Percentiles rank a stretch among this genome's conserved stretches.
These are phyloP conservation scores for Pterocles burchelli DNA, from an alignment of 2,113 vertebrate species.

Conservation along the genomic window DNA sequence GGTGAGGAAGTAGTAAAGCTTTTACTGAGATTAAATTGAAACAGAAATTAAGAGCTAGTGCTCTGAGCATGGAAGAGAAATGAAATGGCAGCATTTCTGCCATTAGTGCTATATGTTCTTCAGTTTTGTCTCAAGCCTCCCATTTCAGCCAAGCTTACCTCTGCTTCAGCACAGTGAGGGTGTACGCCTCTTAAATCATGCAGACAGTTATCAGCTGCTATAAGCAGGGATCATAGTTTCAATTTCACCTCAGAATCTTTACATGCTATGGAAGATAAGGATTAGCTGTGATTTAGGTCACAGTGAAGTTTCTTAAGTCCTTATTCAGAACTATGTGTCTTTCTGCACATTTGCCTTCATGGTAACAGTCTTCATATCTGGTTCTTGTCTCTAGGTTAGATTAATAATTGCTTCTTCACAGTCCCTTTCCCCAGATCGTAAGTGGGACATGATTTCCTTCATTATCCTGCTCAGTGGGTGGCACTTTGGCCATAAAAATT, in stretches of 20 bases:
- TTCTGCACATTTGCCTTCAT: background rate
- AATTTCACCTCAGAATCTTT: background rate
- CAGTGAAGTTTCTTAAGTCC: background rate
- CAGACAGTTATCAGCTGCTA: background rate
- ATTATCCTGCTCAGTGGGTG: constrained; percentile 64
- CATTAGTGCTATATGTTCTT: background rate
- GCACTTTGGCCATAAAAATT: constrained; percentile 32
- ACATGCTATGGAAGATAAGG: background rate
- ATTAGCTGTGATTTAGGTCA: background rate
- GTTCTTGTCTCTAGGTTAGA: constrained; percentile 6
- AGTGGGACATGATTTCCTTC: constrained; percentile 41
- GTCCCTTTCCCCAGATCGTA: background rate
- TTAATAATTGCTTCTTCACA: background rate
- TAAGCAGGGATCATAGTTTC: background rate
- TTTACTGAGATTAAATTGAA: constrained; percentile 27
- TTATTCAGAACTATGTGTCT: background rate
- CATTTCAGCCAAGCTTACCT: background rate
- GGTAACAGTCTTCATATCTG: background rate
- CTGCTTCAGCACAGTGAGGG: background rate
- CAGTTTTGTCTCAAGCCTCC: background rate
- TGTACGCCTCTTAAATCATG: background rate
- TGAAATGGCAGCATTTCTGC: background rate
- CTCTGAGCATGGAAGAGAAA: background rate
- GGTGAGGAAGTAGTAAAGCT: background rate
- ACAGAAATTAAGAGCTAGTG: background rate